Base-by-base conservation (phyloP, 2,797 vertebrate genomes). In the Aldrovandia affinis region DNA sequence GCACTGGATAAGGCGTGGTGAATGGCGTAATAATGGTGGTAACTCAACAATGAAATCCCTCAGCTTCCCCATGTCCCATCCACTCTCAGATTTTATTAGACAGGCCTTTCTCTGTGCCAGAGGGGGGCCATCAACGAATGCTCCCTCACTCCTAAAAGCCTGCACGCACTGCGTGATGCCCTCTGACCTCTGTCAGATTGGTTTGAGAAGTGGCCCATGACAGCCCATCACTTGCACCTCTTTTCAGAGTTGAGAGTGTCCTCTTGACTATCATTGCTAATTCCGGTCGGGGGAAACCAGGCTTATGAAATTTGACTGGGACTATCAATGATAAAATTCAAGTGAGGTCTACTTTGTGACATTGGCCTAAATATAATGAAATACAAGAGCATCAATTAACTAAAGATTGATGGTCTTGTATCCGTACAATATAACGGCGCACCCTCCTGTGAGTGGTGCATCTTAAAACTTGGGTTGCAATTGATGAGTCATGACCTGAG, bases 401-500 rank as follows among this genome's bases (percentile, higher is more conserved):
- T 10, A 77, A 47, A 77, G n/a, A 6, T 1, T n/a, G n/a, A 44
- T n/a, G 10, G 22, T 20, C 68, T 42, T 73, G 68, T 15, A 20
- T 15, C 39, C 33, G 36, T 22, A 42, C 12, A 47, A 44, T 44
- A 14, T 47, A 20, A 47, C 15, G 10, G 36, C 47, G 39, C 7
- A n/a, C n/a, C 39, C 42, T 44, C 4, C 39, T 44, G 18, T 10
- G 73, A 47, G 73, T 1, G 80, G 47, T 12, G 25, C 14, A n/a
- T 22, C 42, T 52, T 65, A 25, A 47, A 83, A n/a, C 39, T 7
- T 2, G 30, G 78, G 44, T 83, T 78, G 57, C 10, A 82, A 80
- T 47, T 77, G 55, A 44, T 80, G 78, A 57, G 77, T 84, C 77
- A 68, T 80, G 68, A 39, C 2, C 47, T 80, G 50, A 68, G 77